Percentiles rank a stretch among this genome's conserved stretches.
These are phyloP conservation scores for Gallirallus australis DNA, from an alignment of 2,797 vertebrate species.

Conservation along the genomic window DNA sequence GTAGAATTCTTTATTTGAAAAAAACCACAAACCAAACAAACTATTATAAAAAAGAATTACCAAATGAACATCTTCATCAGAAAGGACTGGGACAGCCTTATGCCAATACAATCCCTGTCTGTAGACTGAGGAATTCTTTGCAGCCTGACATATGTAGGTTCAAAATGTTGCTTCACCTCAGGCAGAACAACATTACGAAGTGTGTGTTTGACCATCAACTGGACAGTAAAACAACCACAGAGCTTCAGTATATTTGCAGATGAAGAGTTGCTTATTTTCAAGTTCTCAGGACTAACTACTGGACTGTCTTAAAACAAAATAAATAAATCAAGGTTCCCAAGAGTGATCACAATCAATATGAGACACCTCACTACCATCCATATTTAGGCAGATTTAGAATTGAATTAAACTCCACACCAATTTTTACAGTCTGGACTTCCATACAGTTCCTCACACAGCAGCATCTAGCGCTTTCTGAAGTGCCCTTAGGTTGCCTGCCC, in stretches of 20 bases:
- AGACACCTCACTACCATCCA: not conserved
- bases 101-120: not conserved
- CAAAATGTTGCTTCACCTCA: not conserved
- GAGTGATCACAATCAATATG: not conserved
- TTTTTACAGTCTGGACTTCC: not conserved
- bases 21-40: no score
- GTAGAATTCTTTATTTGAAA: not conserved
- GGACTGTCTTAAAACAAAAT: not conserved
- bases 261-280: not conserved
- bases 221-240: not conserved
- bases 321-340: not conserved
- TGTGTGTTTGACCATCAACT: rapidly evolving
- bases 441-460: not conserved
- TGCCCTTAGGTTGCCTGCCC: not conserved
- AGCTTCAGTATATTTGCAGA: not conserved
- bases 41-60: not conserved
- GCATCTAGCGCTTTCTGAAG: not conserved
- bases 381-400: not conserved
- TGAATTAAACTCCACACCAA: not conserved
- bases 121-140: not conserved
- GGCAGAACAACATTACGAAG: not conserved
- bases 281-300: not conserved
- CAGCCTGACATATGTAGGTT: not conserved
- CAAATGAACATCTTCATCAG: not conserved
- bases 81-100: not conserved